Conservation (phyloP, 2,888 invertebrate genomes). For the Geophilus truncorum region DNA sequence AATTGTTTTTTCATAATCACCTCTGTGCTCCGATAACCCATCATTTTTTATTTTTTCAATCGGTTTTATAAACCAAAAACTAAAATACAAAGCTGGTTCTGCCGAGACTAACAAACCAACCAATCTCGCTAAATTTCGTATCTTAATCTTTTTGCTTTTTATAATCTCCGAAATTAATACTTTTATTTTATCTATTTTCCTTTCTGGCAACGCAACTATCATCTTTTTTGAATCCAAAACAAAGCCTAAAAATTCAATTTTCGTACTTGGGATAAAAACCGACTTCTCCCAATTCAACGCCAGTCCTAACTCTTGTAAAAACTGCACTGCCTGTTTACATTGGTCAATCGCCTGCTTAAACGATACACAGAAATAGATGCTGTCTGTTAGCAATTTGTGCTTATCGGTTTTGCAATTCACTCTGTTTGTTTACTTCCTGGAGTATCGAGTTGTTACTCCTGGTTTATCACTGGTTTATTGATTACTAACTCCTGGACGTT, state of each 20-base stretch:
- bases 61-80: background rate
- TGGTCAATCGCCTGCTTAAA: background rate
- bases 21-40: background rate
- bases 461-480: no score
- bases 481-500: no score
- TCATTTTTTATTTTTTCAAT: background rate
- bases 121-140: background rate
- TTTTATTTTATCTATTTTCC: background rate
- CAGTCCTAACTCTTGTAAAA: background rate
- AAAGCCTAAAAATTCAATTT: background rate
- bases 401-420: no score
- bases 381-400: no score
- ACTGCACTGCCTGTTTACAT: background rate
- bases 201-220: background rate
- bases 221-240: background rate
- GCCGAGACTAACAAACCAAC: background rate
- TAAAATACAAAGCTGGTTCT: background rate
- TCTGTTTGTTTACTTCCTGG: no score
- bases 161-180: background rate
- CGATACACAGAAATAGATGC: background rate
- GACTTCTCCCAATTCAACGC: background rate
- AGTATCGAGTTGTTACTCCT: no score
- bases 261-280: background rate
- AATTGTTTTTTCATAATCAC: background rate
- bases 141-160: background rate